Evolutionary conservation across 2,113 vertebrate species (phyloP), one percentile per base, ranked within the genome.

Genomic region (Gavialis gangeticus): DNA sequence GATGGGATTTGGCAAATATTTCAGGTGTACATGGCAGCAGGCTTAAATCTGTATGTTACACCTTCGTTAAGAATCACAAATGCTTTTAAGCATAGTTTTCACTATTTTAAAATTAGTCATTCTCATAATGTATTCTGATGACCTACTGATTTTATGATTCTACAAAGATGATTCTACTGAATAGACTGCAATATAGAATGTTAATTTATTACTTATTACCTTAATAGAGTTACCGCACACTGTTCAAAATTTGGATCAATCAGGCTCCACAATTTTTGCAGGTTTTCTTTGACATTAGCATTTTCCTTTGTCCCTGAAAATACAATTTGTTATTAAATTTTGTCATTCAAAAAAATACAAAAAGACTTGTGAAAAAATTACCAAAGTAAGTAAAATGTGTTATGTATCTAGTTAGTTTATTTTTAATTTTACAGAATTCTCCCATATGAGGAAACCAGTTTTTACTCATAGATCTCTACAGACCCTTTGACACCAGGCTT

Each of bases 241-340:
- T 98, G 97, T 84, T 99, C 98, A 92, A 97, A 78, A 97, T 99
- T 98, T 21, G 96, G 66, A 91, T 99, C 98, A 85, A 99, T 78
- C 5, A 90, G 8, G 69, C 83, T 7, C 99, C 99, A 99, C 94
- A 99, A 86, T 85, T 98, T 98, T 79, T 94, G 97, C 84, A 99
- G 98, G 60, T 91, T 98, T 87, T 98, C 98, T 73, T 97, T 97
- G 57, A 97, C 98, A 25, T 4, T 60, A 82, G 78, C 3, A 59
- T 99, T 99, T 96, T 99, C 97, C 79, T 97, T 98, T 34, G 98
- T 98, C 71, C 98, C 99, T 99, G 84, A 87, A 94, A 96, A 82
- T 55, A 85, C 86, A 64, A 81, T 56, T 28, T 7, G 25, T 16
- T 16, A 87, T 46, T 15, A 59, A 62, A 22, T 3, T 86, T 81